Evolutionary conservation across 1,140 invertebrate species (phyloP).

Genomic region (Zaprionus tsacasi): DNA sequence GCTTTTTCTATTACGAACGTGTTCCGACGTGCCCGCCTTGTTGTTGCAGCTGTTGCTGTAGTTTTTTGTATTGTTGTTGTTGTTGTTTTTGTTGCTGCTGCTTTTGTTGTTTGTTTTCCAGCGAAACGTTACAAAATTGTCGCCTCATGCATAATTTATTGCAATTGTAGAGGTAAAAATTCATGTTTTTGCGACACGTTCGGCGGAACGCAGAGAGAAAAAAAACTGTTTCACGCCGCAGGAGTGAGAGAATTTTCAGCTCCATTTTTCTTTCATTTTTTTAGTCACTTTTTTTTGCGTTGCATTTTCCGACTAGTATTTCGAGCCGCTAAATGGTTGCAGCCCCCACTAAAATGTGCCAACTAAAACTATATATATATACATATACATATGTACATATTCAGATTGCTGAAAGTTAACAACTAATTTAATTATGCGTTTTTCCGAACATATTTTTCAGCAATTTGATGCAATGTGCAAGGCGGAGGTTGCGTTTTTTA

Average conservation of each 20-base stretch:
- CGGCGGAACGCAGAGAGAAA: neutral
- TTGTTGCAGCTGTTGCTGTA: slow-evolving; percentile 46
- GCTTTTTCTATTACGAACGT: slow-evolving; percentile 70
- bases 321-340: slow-evolving; percentile 7
- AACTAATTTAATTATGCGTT: slow-evolving; percentile 29
- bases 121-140: slow-evolving; percentile 69
- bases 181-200: slow-evolving; percentile 50
- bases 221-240: slow-evolving; percentile 46
- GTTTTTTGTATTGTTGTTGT: slow-evolving; percentile 28
- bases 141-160: slow-evolving; percentile 81
- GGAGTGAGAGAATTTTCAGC: slow-evolving; percentile 16
- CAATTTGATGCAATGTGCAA: slow-evolving; percentile 90
- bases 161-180: slow-evolving; percentile 73
- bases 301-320: slow-evolving; percentile 2
- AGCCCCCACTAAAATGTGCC: slow-evolving; percentile 1
- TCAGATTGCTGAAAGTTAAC: neutral
- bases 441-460: slow-evolving; percentile 85
- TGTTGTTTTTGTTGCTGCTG: slow-evolving; percentile 26
- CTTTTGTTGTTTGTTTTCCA: slow-evolving; percentile 46
- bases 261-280: slow-evolving; percentile 25
- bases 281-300: neutral
- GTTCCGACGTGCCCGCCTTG: slow-evolving; percentile 28
- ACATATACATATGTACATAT: neutral
- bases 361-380: neutral
- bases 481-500: slow-evolving; percentile 89